Base-by-base conservation (phyloP, 1,140 invertebrate genomes). In the Oscheius sp. region DNA sequence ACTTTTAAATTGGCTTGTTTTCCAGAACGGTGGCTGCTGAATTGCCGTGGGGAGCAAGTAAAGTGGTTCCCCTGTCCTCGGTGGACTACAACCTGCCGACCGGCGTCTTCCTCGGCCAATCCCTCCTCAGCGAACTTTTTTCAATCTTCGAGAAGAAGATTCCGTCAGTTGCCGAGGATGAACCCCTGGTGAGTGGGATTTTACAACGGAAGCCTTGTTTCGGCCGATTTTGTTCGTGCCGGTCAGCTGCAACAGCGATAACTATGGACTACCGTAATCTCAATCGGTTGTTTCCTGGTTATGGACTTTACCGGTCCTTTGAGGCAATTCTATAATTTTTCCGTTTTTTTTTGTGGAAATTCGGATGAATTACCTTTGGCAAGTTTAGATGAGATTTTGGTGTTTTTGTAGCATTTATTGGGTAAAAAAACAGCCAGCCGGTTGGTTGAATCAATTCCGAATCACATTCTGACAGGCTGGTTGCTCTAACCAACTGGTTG, bases 131-230 rank as follows among this genome's bases (percentile, higher is more conserved):
- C 7, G 82, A 83, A 38, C 72, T 83, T 20, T 79, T 82, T 62
- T 32, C 62, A 29, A 29, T 76, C 2, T 81, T 84, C 63, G 81
- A 82, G 34, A 70, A 67, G 45, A 83, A 83, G 63, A 31, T 82
- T 15, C 58, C 71, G 13, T 38, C 45, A 3, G 69, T 83, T 29
- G 65, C 45, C 35, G 71, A 81, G 38, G 80, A 82, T 23, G 80
- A 81, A 34, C 75, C 80, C n/a, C 15, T 82, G 32, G 79, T 80
- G 66, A 55, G 62, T 67, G 35, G 18, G 26, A 52, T 29, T 73
- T 74, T 36, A 36, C 2, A 49, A 74, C 32, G 45, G 29, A 23
- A 10, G 28, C 13, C 20, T 31, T 26, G 18, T 3, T 66, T 66
- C 3, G 0, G 42, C n/a, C 45, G 0, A 66, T 29, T 58, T 68